Evolutionary conservation across 2,113 vertebrate genomes (phyloP), one percentile per base, ranked within the genome.

Genomic region (Centropus unirufus): DNA sequence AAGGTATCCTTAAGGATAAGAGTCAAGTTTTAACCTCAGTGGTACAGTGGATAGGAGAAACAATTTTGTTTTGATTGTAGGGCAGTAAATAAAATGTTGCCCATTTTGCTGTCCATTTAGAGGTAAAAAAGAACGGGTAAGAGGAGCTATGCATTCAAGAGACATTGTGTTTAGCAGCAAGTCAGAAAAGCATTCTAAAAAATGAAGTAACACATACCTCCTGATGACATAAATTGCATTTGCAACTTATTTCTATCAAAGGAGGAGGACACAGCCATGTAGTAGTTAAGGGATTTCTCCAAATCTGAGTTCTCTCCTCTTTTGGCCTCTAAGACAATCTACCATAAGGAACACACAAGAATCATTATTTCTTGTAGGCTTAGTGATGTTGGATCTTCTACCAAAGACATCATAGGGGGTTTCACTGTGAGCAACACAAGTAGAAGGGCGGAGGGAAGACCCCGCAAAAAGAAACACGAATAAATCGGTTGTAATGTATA

Each of bases 1-100:
- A 91, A 81, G 73, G 67, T 82, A 74, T 46, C 49, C 52, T 57
- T 67, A 67, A 83, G 61, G 87, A 61, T 68, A 67, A 39, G 29
- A 89, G 4, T 8, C 75, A 54, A 13, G 3, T 27, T 92, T 79
- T 36, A 66, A 68, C 57, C 0, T 4, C 49, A 57, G 24, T 19
- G 34, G 23, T 27, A 34, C 11, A 55, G 36, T 39, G 77, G 26
- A 61, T 18, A 66, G 2, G 21, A 90, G 22, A 44, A 62, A 51
- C 3, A 22, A 17, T 49, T 90, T 47, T 49, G 39, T 23, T 7
- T 80, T 34, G n/a, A 21, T 85, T 55, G 34, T 15, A 36, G 14
- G 42, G n/a, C 3, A 44, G 49, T 66, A 36, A 82, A 72, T 29
- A 61, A 90, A 85, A 27, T 29, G 24, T 39, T 91, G 46, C 69